These are phyloP conservation scores for Tiphia femorata DNA, from an alignment of 2,888 invertebrate genomes.

Conservation along the genomic window DNA sequence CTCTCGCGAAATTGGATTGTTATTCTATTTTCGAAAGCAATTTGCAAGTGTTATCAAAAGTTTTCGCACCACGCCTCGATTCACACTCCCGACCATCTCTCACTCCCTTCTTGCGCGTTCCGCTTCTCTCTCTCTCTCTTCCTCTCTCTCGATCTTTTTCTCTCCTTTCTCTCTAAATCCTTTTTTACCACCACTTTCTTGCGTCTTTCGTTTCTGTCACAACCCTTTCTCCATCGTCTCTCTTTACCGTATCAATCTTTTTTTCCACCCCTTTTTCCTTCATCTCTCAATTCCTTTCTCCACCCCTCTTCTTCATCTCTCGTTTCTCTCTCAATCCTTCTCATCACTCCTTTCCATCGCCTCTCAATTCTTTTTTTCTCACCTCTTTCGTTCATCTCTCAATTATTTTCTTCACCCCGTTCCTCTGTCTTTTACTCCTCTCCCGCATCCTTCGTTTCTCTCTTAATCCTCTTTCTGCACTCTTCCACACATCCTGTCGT, in stretches of 20 bases:
- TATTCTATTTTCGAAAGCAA: slow-evolving; percentile 69
- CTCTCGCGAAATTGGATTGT: slow-evolving; percentile 66
- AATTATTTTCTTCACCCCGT: too few relatives aligned
- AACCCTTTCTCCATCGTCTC: neutral
- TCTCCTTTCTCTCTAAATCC: slow-evolving; percentile 3
- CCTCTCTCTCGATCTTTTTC: slow-evolving; percentile 1
- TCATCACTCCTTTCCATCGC: too few relatives aligned
- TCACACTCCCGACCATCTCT: too few relatives aligned
- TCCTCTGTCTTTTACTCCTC: too few relatives aligned
- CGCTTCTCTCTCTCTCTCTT: slow-evolving; percentile 10
- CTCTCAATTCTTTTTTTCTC: too few relatives aligned
- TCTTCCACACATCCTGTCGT: neutral
- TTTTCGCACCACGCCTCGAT: slow-evolving; percentile 51
- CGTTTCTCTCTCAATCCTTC: too few relatives aligned
- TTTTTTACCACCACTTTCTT: neutral
- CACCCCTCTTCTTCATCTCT: neutral
- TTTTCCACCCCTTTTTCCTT: neutral
- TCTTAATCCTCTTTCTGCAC: too few relatives aligned
- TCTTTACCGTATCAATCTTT: neutral
- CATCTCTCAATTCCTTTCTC: too few relatives aligned
- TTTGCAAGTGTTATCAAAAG: slow-evolving; percentile 69
- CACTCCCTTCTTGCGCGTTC: slow-evolving; percentile 4
- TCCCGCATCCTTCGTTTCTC: neutral
- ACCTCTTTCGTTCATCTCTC: too few relatives aligned
- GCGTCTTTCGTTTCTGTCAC: too few relatives aligned